phyloP scores from a whole-genome alignment of 1,140 invertebrate genomes.

The Drosophila asahinai region DNA sequence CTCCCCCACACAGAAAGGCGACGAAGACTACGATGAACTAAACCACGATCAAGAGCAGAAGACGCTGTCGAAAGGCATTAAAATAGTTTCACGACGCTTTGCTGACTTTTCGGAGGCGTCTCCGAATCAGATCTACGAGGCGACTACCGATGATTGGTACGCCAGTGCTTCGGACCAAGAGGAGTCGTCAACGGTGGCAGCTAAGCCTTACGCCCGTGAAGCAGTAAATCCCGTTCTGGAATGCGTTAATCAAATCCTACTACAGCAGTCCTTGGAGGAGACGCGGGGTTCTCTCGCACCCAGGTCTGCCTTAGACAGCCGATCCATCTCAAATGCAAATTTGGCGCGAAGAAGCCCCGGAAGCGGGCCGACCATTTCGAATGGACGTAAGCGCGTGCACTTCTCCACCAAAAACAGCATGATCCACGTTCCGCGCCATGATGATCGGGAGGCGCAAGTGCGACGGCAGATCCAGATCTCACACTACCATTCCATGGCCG shows the following conservation, averaged over 20 bases:
- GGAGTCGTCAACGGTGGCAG: slow-evolving; percentile 84
- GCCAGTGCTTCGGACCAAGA: slow-evolving; percentile 87
- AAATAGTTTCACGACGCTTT: slow-evolving; percentile 59
- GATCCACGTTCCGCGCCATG: slow-evolving; percentile 77
- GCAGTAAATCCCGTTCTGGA: slow-evolving; percentile 89
- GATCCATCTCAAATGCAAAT: neutral
- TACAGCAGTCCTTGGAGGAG: slow-evolving; percentile 84
- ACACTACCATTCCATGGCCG: slow-evolving; percentile 53
- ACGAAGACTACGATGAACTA: slow-evolving; percentile 29
- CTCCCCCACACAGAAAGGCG: slow-evolving; percentile 64
- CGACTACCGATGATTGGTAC: slow-evolving; percentile 88
- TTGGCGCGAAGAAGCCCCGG: slow-evolving; percentile 39
- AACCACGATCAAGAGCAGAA: slow-evolving; percentile 53
- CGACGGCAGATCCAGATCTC: slow-evolving; percentile 39
- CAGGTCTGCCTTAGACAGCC: slow-evolving; percentile 35
- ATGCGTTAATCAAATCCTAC: slow-evolving; percentile 87
- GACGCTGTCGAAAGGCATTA: slow-evolving; percentile 50
- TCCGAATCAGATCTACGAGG: slow-evolving; percentile 84
- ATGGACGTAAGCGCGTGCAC: slow-evolving; percentile 79
- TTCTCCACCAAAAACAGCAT: slow-evolving; percentile 85
- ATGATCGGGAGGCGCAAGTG: slow-evolving; percentile 53
- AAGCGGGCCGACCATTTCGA: slow-evolving; percentile 54
- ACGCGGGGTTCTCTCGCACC: slow-evolving; percentile 42
- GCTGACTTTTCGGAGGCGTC: slow-evolving; percentile 79
- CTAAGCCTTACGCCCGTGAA: slow-evolving; percentile 81